Base-by-base conservation (phyloP, 1,140 invertebrate species). In the Araneus ventricosus region DNA sequence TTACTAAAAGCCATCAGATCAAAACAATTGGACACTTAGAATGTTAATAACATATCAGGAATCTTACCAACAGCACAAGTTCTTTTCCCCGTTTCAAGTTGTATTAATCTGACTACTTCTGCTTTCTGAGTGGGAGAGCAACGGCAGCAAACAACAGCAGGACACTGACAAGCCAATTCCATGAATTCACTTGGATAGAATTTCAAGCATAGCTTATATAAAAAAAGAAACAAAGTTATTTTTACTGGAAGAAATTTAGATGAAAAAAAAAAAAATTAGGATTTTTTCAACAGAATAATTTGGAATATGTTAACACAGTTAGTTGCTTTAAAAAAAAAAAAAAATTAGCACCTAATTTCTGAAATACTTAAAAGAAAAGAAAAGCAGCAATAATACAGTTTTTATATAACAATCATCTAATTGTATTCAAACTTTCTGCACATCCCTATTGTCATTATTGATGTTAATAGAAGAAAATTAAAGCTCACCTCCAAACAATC, bases 71-170 rank as follows among this genome's bases (percentile, higher is more conserved):
- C 89, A 86, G 94, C 96, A 95, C 96, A 95, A 41, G 96, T 95
- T 91, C 98, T 96, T 95, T 98, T 98, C 1, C 97, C 97, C 1
- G 98, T 99, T 94, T 99, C 97, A 94, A 97, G 97, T 94, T 99
- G 98, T 93, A 99, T 97, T 59, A 99, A 95, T 90, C 96, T 95
- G 67, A 99, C 99, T 86, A 99, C 99, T 95, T 98, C 97, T 6
- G 99, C 99, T 96, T 99, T 99, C 96, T 99, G 99, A 2, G 99
- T 99, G 1, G 99, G 99, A 22, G 99, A 99, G 96, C 99, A 99
- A 87, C 99, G 97, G 94, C 97, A 97, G 93, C 96, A 96, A 17
- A 99, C 98, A 67, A 99, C 99, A 3, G 98, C 98, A 0, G 98
- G 98, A 94, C 98, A 99, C 8, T 97, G 97, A 94, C 98, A 98